These are phyloP conservation scores for Sterrhoptilus dennistouni DNA, from an alignment of 2,113 vertebrate genomes.

Conservation along the genomic window DNA sequence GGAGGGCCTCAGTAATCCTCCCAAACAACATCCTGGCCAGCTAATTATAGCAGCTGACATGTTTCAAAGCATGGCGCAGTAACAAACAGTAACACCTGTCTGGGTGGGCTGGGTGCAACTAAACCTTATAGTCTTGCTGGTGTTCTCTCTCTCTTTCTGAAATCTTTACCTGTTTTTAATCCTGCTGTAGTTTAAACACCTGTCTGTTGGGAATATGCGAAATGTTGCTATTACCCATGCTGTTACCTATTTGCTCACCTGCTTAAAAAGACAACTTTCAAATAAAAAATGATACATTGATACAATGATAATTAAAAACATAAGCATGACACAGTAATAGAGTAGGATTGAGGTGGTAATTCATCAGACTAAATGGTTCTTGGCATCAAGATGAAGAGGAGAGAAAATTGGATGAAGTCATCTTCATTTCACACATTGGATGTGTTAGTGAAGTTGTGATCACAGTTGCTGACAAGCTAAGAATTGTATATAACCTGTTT, in stretches of 20 bases:
- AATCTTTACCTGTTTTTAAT: slow-evolving; percentile 72
- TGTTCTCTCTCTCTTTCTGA: slow-evolving; percentile 19
- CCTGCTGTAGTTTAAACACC: slow-evolving; percentile 79
- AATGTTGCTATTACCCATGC: slow-evolving; percentile 59
- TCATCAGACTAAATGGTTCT: neutral
- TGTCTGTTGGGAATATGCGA: slow-evolving; percentile 79
- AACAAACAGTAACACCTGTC: slow-evolving; percentile 39
- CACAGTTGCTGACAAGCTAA: neutral
- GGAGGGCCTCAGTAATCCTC: neutral
- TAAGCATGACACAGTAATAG: slow-evolving; percentile 18
- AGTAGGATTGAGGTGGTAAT: neutral
- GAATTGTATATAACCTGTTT: neutral
- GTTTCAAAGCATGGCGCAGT: neutral
- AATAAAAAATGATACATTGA: slow-evolving; percentile 38
- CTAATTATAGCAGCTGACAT: slow-evolving; percentile 34
- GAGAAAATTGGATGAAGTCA: neutral
- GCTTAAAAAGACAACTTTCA: slow-evolving; percentile 66
- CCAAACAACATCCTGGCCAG: neutral
- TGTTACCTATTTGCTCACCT: slow-evolving; percentile 74
- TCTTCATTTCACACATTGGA: neutral
- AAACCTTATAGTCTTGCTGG: neutral
- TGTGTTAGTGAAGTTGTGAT: neutral
- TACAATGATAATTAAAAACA: neutral
- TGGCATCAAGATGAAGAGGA: neutral
- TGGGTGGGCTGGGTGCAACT: slow-evolving; percentile 51